These are phyloP conservation scores for Gallinago undulata DNA, from an alignment of 2,113 vertebrate species.

Conservation along the genomic window DNA sequence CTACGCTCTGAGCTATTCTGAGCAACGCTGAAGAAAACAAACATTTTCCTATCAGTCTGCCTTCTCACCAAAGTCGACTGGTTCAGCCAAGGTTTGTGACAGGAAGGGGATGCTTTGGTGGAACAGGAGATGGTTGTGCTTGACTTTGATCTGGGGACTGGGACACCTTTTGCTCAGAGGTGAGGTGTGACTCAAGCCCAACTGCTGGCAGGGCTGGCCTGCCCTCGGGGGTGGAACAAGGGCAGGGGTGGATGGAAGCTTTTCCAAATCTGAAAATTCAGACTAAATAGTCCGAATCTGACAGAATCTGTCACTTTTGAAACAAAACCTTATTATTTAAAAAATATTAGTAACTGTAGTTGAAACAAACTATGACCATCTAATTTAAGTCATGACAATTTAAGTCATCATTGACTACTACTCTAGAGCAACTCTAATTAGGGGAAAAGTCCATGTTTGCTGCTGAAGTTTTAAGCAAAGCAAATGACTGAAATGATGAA, in stretches of 20 bases:
- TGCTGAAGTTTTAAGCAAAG: background rate
- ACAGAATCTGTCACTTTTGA: background rate
- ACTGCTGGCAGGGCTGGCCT: background rate
- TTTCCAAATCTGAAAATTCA: background rate
- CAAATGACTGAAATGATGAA: background rate
- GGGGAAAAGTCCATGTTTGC: background rate
- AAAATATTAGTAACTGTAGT: background rate
- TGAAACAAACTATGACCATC: background rate
- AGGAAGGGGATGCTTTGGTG: background rate
- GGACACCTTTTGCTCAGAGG: background rate
- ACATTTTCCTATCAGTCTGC: background rate
- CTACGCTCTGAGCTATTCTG: background rate
- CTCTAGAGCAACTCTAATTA: background rate
- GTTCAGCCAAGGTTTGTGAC: background rate
- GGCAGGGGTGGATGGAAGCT: background rate
- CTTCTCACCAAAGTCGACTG: background rate
- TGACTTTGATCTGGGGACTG: background rate
- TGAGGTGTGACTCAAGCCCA: accelerated
- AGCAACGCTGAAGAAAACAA: background rate
- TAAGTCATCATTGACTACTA: background rate
- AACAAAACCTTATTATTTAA: background rate
- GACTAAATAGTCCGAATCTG: background rate
- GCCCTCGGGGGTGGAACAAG: background rate
- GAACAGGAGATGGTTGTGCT: background rate
- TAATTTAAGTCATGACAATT: background rate